Conservation (phyloP, 2,113 vertebrate species). For the Pithys albifrons region DNA sequence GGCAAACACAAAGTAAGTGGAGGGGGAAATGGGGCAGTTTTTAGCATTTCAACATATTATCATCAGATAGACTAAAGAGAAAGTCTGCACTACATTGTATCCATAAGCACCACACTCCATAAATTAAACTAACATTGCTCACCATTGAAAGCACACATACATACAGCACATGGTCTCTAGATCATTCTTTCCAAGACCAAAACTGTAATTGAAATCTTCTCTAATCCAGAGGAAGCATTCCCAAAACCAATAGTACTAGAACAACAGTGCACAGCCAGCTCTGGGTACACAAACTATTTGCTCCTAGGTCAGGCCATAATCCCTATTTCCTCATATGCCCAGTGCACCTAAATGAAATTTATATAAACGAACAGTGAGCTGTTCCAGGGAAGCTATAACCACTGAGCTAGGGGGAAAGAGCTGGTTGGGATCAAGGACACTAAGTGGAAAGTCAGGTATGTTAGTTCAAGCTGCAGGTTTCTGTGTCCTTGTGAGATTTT, state of each 20-base stretch:
- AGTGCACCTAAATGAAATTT: neutral
- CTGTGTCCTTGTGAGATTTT: neutral
- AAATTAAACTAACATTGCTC: neutral
- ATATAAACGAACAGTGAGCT: neutral
- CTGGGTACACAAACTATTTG: neutral
- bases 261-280: neutral
- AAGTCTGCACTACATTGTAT: neutral
- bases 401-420: neutral
- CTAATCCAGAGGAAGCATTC: neutral
- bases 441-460: neutral
- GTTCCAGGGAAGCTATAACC: neutral
- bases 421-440: neutral
- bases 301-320: neutral
- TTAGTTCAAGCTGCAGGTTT: neutral
- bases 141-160: neutral
- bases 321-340: neutral
- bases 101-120: accelerated
- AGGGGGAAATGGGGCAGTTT: neutral
- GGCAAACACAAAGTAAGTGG: neutral
- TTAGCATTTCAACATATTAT: neutral
- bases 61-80: neutral
- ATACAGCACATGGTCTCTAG: neutral
- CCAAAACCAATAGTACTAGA: neutral
- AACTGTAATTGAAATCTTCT: neutral
- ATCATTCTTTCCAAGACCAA: neutral